phyloP scores from a whole-genome alignment of 2,113 vertebrate species.

The Lampris incognitus region DNA sequence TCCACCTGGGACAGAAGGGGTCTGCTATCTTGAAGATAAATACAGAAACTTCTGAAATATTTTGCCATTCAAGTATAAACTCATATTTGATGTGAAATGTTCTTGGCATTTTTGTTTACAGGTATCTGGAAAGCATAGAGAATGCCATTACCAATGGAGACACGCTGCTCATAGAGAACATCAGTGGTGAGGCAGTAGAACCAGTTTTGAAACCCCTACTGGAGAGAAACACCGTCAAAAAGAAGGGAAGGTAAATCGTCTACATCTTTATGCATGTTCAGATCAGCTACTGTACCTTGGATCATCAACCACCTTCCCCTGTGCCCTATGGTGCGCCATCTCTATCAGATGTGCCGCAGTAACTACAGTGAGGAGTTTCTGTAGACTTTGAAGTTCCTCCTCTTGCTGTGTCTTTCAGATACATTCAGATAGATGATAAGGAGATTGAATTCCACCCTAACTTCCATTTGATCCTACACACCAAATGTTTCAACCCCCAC shows the following conservation, averaged over 20 bases:
- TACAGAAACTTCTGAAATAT: conserved; percentile 29
- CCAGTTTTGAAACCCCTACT: conserved; percentile 82
- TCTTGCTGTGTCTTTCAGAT: conserved; percentile 57
- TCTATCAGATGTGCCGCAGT: no score
- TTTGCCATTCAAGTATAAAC: no score
- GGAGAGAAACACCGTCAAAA: conserved; percentile 79
- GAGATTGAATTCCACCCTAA: conserved; percentile 77
- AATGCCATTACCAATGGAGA: conserved; percentile 80
- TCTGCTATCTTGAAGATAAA: conserved; percentile 22
- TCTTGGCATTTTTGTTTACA: conserved; percentile 36
- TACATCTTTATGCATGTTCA: background rate
- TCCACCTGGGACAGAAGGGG: conserved; percentile 82
- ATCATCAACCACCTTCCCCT: no score
- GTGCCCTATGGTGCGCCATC: no score
- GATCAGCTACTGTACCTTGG: background rate
- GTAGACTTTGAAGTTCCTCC: background rate
- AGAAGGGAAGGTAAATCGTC: conserved; percentile 81
- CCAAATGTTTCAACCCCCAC: conserved; percentile 82
- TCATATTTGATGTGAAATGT: background rate
- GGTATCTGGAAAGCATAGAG: conserved; percentile 81
- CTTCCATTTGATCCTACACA: conserved; percentile 83
- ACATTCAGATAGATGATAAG: conserved; percentile 85
- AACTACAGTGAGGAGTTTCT: no score
- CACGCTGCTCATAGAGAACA: conserved; percentile 83
- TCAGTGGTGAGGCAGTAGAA: conserved; percentile 79